phyloP scores from a whole-genome alignment of 2,113 vertebrate genomes.

The Psittacara wagleri region DNA sequence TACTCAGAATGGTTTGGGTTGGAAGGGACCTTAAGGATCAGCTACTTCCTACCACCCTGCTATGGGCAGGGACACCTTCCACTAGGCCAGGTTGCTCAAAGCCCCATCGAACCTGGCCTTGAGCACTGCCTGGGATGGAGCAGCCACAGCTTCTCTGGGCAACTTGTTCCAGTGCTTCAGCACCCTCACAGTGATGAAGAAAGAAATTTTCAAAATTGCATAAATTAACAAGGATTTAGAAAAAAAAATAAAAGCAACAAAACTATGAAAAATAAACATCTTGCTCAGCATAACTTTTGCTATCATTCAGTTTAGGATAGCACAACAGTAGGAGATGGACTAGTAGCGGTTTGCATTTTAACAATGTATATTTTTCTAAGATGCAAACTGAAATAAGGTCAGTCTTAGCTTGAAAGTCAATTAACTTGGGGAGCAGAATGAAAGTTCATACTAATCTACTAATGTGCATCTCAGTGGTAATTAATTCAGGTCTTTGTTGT shows the following conservation, averaged over 20 bases:
- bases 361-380: background rate
- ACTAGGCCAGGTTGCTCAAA: background rate
- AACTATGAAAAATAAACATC: background rate
- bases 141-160: background rate
- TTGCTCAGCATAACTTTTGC: background rate
- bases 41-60: background rate
- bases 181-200: background rate
- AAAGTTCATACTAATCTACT: conserved; percentile 44
- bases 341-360: background rate
- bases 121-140: background rate
- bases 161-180: background rate
- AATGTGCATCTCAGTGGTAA: conserved; percentile 38
- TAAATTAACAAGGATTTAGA: background rate
- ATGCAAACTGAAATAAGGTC: background rate
- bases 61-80: background rate
- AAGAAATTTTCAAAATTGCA: background rate
- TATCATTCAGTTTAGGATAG: background rate
- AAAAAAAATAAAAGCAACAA: background rate
- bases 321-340: background rate
- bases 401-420: conserved; percentile 39
- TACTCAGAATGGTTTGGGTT: background rate
- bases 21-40: background rate
- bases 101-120: background rate
- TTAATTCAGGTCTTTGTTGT: conserved; percentile 55
- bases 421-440: conserved; percentile 28